Evolutionary conservation across 2,888 invertebrate genomes (phyloP), one percentile per base, ranked within the genome.

Genomic region (Penaeus monodon): DNA sequence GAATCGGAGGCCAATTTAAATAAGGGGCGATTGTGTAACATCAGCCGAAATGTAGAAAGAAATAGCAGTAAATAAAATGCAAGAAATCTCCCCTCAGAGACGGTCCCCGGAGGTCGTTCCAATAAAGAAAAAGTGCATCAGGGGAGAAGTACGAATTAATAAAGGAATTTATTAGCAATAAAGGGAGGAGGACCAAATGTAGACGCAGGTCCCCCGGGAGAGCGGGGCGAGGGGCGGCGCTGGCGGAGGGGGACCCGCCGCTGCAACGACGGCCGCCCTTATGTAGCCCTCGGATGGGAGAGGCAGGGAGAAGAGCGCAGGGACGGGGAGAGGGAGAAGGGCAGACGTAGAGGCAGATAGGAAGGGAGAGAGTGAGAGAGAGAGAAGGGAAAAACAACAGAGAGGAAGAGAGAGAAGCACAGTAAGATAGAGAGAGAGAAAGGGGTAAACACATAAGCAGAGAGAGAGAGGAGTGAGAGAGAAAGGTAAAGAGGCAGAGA

Each of bases 141-240:
- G 78, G 86, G 86, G 86, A 82, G 82, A 83, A 87, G 83, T 87
- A 79, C 77, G 87, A 87, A 87, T 87, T 87, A 87, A 87, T 87
- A 87, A 87, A 87, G 87, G 83, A 87, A 87, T 87, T 83, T 87
- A 87, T 87, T 87, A 83, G 87, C 87, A 83, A 87, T 87, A 87
- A 87, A 87, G 83, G 73, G 78, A 83, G 83, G 74, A 70, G 66
- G 82, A 66, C 79, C 85, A 81, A 87, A 83, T 87, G 87, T 83
- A 87, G 83, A 66, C 70, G 78, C 29, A 44, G 83, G 24, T 87
- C 87, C 83, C 87, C 29, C 38, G 79, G 44, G 79, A 73, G 68
- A 29, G 68, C 8, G 68, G 68, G 49, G 49, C 73, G 29, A 20
- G 29, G 73, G 73, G 29, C 29, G 33, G 70, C 14, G 70, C 14